Conservation (phyloP, 2,888 invertebrate species). For the Argyra leucocephala region DNA sequence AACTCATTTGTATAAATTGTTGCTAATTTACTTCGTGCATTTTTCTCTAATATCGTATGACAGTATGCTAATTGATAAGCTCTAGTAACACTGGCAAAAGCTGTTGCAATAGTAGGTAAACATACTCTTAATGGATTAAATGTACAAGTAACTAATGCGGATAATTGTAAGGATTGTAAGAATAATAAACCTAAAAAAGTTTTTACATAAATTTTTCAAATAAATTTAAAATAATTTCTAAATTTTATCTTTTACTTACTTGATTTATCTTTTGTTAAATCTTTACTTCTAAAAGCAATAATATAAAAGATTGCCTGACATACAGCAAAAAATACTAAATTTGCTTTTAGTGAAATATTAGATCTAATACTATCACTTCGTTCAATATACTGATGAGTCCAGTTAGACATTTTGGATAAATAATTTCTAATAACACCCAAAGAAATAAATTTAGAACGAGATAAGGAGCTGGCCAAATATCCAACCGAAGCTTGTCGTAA, state of each 20-base stretch:
- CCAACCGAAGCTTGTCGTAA: constrained; percentile 60
- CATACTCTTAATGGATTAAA: constrained; percentile 84
- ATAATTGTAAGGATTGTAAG: constrained; percentile 71
- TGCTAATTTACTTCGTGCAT: constrained; percentile 55
- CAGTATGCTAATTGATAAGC: constrained; percentile 87
- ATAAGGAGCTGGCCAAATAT: constrained; percentile 66
- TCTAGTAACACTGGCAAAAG: constrained; percentile 71
- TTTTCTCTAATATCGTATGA: constrained; percentile 79
- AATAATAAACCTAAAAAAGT: constrained; percentile 61
- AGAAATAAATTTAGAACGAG: constrained; percentile 56
- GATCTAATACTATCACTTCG: constrained; percentile 35
- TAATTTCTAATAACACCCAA: constrained; percentile 56
- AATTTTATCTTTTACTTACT: constrained; percentile 48
- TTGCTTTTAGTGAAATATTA: constrained; percentile 54
- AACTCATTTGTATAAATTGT: constrained; percentile 49
- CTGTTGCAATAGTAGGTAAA: constrained; percentile 63
- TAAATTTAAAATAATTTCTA: not conserved
- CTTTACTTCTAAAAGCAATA: constrained; percentile 78
- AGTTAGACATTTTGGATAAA: constrained; percentile 62
- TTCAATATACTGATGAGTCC: constrained; percentile 75
- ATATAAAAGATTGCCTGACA: constrained; percentile 91
- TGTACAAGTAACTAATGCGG: constrained; percentile 72
- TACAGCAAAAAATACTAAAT: constrained; percentile 81
- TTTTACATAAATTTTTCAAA: constrained; percentile 20
- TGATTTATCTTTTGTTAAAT: constrained; percentile 65